Evolutionary conservation across 2,888 invertebrate species (phyloP), one percentile per base, ranked within the genome.

Genomic region (Perizoma affinitatum): DNA sequence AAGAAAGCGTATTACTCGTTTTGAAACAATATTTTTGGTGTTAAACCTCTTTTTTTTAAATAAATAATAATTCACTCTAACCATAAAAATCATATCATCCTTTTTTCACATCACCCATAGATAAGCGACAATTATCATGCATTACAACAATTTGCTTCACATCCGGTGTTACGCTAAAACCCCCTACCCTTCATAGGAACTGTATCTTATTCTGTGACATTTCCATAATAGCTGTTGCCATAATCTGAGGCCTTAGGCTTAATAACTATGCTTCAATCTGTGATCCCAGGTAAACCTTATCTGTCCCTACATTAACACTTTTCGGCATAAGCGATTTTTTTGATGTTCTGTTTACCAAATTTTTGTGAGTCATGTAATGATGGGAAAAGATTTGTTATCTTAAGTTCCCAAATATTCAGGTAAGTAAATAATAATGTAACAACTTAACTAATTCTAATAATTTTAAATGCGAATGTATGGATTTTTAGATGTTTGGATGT

Each of bases 241-340:
- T 52, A 62, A 34, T 43, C 46, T 47, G 45, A 50, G 43, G 5
- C n/a, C 5, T 7, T 4, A 5, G 36, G 6, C 11, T 9, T 48
- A 55, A 9, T 58, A 45, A 33, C 52, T 58, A 45, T 51, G 6
- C 5, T 35, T 69, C 70, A 71, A 67, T 59, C 66, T 62, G 70
- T 67, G 65, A 58, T 63, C 67, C 60, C 83, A 81, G 80, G 80
- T 82, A 83, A 58, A 55, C 74, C 76, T 84, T 82, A 85, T 82
- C 85, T 70, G 57, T 63, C 73, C 73, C 70, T 57, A 66, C 71
- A 79, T 84, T 83, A 85, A 72, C 80, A 79, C 76, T 83, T 82
- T 78, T 72, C 60, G 65, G 77, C 76, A 80, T 65, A 56, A 46
- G 47, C 67, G 5, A 69, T 77, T 77, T 72, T 78, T 71, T 76